Evolutionary conservation across 2,797 vertebrate species (phyloP), one percentile per base, ranked within the genome.

Genomic region (Betta splendens): DNA sequence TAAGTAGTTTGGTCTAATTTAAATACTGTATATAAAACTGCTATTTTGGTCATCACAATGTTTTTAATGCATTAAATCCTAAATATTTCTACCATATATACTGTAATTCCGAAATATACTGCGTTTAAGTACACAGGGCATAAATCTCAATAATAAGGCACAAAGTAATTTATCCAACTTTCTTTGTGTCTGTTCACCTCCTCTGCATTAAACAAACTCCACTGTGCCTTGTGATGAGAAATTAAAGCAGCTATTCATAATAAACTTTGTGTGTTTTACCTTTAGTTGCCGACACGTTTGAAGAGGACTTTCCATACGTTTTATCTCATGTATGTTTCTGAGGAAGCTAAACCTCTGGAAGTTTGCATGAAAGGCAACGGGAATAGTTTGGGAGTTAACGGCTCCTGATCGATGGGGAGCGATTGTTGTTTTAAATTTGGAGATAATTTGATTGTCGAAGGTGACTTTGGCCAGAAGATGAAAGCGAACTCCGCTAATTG

Each of bases 391-490:
- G 21, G 44, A 51, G 54, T 46, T 83, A 79, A 85, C 86, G 64
- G 80, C 69, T 67, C 64, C 31, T 60, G 81, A 86, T 80, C 79
- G 75, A 89, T 85, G 58, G 58, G 61, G 47, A 55, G 39, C 66
- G 72, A 83, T 86, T 80, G 70, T 81, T 85, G 78, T 78, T 80
- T 77, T 73, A 75, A 75, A 85, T 79, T 74, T 70, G 16, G 56
- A 77, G 75, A 81, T 85, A 77, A 89, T 89, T 84, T 75, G 64
- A 88, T 85, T 83, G 74, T 74, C 87, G 52, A 85, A 87, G 87
- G 89, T 90, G 89, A 86, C 88, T 87, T 90, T 90, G 79, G 77
- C 77, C 68, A 44, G 33, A 67, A 64, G 79, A 85, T 77, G 80
- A 82, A 80, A 77, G 57, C 48, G n/a, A 51, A 26, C 51, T 52